Evolutionary conservation across 2,113 vertebrate species (phyloP).

Genomic region (Onychostoma macrolepis): DNA sequence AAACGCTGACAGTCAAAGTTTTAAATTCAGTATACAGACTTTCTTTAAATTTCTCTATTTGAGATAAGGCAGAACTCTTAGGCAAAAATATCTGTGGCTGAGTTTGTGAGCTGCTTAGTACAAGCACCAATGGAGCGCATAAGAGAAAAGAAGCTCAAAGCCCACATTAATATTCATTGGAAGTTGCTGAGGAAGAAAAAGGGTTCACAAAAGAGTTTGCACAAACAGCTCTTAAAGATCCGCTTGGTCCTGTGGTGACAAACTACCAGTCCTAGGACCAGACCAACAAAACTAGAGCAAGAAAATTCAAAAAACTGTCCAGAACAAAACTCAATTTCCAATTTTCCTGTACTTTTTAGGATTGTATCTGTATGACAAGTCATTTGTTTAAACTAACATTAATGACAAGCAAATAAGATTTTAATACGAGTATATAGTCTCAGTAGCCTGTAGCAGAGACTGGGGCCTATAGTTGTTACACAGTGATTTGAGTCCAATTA

Average conservation of each 20-base stretch:
- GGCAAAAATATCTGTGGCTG: conserved; percentile 6
- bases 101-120: conserved; percentile 30
- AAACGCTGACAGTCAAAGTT: conserved; percentile 1
- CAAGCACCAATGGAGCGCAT: conserved; percentile 17
- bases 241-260: not conserved
- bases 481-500: not conserved
- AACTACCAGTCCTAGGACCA: not conserved
- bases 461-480: too few species aligned
- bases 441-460: not conserved
- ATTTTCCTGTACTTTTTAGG: not conserved
- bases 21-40: not conserved
- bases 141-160: conserved; percentile 7
- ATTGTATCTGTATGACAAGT: not conserved
- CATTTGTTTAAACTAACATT: not conserved
- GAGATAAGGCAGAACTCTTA: not conserved
- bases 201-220: conserved; percentile 41
- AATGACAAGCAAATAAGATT: not conserved
- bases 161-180: conserved; percentile 54
- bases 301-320: not conserved
- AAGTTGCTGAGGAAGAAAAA: conserved; percentile 41
- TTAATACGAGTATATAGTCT: not conserved
- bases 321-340: not conserved
- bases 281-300: not conserved
- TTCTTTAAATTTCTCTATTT: not conserved
- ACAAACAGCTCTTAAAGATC: conserved; percentile 47